Base-by-base conservation (phyloP, 2,888 invertebrate species). In the Lordiphosa andalusiaca region DNA sequence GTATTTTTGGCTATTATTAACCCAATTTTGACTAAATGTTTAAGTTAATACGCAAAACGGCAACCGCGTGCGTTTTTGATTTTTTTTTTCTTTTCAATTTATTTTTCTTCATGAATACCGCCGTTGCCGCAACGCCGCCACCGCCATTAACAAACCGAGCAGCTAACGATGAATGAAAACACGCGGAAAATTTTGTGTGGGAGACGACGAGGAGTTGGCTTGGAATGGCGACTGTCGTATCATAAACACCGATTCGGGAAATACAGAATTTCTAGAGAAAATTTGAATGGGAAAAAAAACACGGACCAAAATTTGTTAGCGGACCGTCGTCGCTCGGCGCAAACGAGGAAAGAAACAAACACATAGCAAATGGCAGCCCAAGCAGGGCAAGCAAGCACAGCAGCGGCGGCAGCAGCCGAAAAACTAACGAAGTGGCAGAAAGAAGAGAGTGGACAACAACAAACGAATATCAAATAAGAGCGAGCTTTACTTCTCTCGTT, bases 311-410 rank as follows among this genome's bases (percentile, higher is more conserved):
- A 44, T 44, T 16, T 55, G 62, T 53, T 75, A 67, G 70, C 67
- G 85, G 82, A 81, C 83, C 65, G 67, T 78, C 78, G 73, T 72
- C 76, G 69, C 76, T 69, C 80, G 76, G 77, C 69, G 72, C 75
- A 78, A 82, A 75, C 77, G 77, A 77, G 77, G 82, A 82, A 82
- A 82, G 77, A 77, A 77, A 75, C 82, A 62, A 75, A 73, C 80
- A 73, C 73, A 66, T 68, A 78, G 60, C 56, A 42, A 65, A 33
- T 41, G 44, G 46, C 70, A 42, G 41, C 41, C 41, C 23, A 41
- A 44, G 30, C 30, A 44, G 21, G 40, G 63, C 72, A 47, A 30
- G 30, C 16, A 16, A 16, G 16, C 30, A 30, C 51, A 42, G 41
- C 38, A 46, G 48, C 62, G 2, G n/a, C 3, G 51, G 60, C 70